Evolutionary conservation across 2,888 invertebrate genomes (phyloP), one percentile per base, ranked within the genome.

Genomic region (Clostera curtula): DNA sequence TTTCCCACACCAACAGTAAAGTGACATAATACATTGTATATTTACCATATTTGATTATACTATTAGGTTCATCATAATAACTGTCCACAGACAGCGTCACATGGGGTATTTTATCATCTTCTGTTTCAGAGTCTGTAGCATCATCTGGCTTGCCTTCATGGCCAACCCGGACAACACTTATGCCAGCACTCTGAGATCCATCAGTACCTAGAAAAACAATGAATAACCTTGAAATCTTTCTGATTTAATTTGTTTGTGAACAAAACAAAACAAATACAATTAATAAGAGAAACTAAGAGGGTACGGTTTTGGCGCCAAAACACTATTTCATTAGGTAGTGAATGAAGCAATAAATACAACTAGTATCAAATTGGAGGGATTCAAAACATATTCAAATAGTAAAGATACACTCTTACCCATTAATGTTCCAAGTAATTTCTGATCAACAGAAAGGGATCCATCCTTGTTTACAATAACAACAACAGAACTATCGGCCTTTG

Each of bases 381-480:
- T 19, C 9, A 9, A 5, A 12, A 1, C 15, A 18, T 9, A 17
- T 4, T 7, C 8, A 6, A n/a, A 22, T 5, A 19, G 9, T 19
- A 9, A 10, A 19, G 4, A 2, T 10, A 19, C 11, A 19, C 6
- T 75, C 87, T 87, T 85, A 94, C 94, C 91, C 77, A 95, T 87
- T 43, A 93, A 86, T 50, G 89, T 90, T 53, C 93, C 90, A 36
- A 95, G 86, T 46, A 92, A 89, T 53, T 91, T 89, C 60, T 91
- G 90, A 73, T 95, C 94, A 19, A 93, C 90, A 35, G 92, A 90
- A 40, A 95, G 86, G 36, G 89, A 90, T 50, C 94, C 94, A 88
- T 94, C 93, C 77, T 93, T 92, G 66, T 92, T 92, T 65, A 94
- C 93, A 66, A 95, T 90, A 68, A 95, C 90, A 56, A 93, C 90